Evolutionary conservation across 2,113 vertebrate species (phyloP).

Genomic region (Rhinopomastus cyanomelas): DNA sequence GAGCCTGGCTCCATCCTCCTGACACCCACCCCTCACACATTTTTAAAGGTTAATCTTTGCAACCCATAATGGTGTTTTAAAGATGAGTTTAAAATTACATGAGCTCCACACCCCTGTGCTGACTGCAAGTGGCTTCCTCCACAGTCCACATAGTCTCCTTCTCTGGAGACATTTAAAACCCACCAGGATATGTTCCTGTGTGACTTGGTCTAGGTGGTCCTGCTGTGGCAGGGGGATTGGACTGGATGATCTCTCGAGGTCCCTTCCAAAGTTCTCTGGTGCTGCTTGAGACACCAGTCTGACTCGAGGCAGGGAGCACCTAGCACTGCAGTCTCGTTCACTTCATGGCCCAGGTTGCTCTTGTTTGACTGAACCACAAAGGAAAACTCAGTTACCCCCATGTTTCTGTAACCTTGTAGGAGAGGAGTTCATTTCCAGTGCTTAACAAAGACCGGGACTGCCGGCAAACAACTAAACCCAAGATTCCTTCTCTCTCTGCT

Average conservation of each 20-base stretch:
- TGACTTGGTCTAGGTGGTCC: no score
- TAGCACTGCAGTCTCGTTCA: background rate
- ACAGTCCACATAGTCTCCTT: fast-evolving
- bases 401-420: background rate
- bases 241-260: no score
- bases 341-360: background rate
- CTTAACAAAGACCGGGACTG: background rate
- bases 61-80: background rate
- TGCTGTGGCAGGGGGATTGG: no score
- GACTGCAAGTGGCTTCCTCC: background rate
- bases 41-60: no score
- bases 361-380: background rate
- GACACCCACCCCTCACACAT: no score
- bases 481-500: background rate
- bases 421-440: background rate
- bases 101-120: background rate
- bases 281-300: background rate
- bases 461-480: background rate
- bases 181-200: no score
- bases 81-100: background rate
- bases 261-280: no score
- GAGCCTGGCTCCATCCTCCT: no score
- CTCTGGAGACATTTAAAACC: no score
- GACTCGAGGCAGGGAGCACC: background rate
- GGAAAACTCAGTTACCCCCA: background rate